Base-by-base conservation (phyloP, 2,113 vertebrate species). In the Pseudopipra pipra region DNA sequence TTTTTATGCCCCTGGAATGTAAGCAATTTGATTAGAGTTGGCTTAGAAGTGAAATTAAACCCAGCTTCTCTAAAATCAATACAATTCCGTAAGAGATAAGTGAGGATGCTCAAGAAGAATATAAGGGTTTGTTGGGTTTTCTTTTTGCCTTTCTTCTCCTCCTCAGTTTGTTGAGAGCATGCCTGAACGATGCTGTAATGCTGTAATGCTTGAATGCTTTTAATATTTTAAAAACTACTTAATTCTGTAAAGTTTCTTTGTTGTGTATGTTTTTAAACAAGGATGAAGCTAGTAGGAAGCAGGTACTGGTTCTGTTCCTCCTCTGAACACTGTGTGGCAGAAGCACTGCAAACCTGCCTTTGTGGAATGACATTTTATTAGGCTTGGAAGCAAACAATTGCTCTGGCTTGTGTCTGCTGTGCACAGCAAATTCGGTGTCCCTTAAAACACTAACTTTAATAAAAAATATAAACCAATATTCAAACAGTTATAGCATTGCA, bases 321-420 rank as follows among this genome's bases (percentile, higher is more conserved):
- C 68, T 88, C 59, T 95, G 85, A 85, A 92, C 91, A 2, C 94
- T 86, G 87, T 91, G 96, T 95, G 93, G 95, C 96, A 97, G 94
- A 44, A 93, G 66, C 37, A 41, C 70, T 41, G 58, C 92, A 90
- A 79, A 68, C 39, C 74, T 90, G 58, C 28, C 14, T 35, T 16
- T 43, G 14, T 14, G 31, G 37, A 75, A n/a, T 31, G 39, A 41
- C 16, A 2, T 9, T 49, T 62, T 7, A 20, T 15, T 22, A 21
- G 56, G 6, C n/a, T 72, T 52, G 59, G 14, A 22, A 58, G 51
- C 43, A 39, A 27, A 79, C 46, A 85, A 54, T 9, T 25, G 13
- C 41, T 83, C 23, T 85, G 58, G 6, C 46, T 43, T 8, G 11
- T 30, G 33, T 41, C 43, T 76, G 47, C 15, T 80, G 84, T 72